phyloP scores from a whole-genome alignment of 2,888 invertebrate species.

The Ryuthela nishihirai region DNA sequence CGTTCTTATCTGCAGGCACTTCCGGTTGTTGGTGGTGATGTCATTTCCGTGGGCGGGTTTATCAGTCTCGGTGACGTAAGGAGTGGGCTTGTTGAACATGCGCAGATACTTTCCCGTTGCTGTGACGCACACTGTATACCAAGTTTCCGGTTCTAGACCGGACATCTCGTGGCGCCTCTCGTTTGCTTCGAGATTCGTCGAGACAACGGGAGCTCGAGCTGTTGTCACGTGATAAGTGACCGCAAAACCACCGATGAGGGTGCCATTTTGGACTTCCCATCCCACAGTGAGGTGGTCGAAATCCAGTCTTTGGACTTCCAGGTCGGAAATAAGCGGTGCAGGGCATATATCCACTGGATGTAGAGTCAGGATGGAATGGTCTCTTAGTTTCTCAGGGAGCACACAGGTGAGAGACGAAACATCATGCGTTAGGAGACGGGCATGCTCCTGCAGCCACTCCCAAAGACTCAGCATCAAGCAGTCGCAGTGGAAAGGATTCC shows the following conservation, averaged over 20 bases:
- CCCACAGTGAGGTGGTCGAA: constrained; percentile 69
- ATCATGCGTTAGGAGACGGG: constrained; percentile 62
- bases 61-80: constrained; percentile 41
- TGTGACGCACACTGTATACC: constrained; percentile 80
- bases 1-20: constrained; percentile 43
- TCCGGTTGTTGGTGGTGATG: constrained; percentile 40
- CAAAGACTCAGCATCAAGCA: constrained; percentile 87
- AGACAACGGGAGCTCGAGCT: constrained; percentile 35
- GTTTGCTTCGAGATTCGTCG: constrained; percentile 34
- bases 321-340: constrained; percentile 72
- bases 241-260: constrained; percentile 71
- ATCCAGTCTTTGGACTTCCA: constrained; percentile 83
- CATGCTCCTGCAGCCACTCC: constrained; percentile 87
- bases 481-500: constrained; percentile 83
- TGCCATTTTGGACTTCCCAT: constrained; percentile 85
- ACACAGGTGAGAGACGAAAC: constrained; percentile 61
- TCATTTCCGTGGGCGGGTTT: constrained; percentile 28
- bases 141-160: constrained; percentile 70
- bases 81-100: constrained; percentile 42
- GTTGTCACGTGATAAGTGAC: constrained; percentile 65
- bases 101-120: constrained; percentile 70
- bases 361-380: constrained; percentile 69
- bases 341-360: constrained; percentile 79
- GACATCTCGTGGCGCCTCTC: constrained; percentile 67
- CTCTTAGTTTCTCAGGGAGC: constrained; percentile 74